Base-by-base conservation (phyloP, 1,140 invertebrate species). In the Plodia interpunctella region DNA sequence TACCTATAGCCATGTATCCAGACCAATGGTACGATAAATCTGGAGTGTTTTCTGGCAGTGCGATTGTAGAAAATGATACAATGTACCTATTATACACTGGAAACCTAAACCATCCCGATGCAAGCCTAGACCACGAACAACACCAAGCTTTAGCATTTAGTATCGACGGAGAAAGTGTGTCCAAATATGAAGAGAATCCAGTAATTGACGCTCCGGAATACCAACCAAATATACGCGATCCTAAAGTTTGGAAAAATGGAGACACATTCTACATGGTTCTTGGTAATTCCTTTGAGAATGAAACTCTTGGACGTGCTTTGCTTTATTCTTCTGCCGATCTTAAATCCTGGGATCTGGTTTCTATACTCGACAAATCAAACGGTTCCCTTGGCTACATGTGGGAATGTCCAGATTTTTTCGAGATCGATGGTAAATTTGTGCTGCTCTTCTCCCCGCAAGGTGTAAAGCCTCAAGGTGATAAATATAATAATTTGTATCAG, bases 371-470 rank as follows among this genome's bases (percentile, higher is more conserved):
- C 32, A 64, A 81, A 61, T 83, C 86, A 5, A 68, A 81, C 49
- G 85, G 80, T 57, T 55, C 44, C 30, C 59, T 88, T 0, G 86
- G 84, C n/a, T 83, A 75, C 25, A 86, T 86, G 83, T 88, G 74
- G 72, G 86, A 88, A 59, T 87, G 84, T 69, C 84, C 86, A 5
- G 82, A 88, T 59, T 88, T 88, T 57, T 87, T 87, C 52, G 72
- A 80, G 54, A 50, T 90, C 0, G 57, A 80, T 38, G 81, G 76
- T 0, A 66, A 74, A 21, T 80, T 72, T 54, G 68, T 90, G 38
- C 63, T 90, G 0, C 52, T 89, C 11, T 81, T 90, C 57, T 89
- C 83, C n/a, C 85, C 83, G 5, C 87, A 89, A 77, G 87, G 87
- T 13, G 44, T 90, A 1, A 53, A 73, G 53, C 57, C 80, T 15